These are phyloP conservation scores for Flexamia atlantica DNA, from an alignment of 2,888 invertebrate genomes.

Conservation along the genomic window DNA sequence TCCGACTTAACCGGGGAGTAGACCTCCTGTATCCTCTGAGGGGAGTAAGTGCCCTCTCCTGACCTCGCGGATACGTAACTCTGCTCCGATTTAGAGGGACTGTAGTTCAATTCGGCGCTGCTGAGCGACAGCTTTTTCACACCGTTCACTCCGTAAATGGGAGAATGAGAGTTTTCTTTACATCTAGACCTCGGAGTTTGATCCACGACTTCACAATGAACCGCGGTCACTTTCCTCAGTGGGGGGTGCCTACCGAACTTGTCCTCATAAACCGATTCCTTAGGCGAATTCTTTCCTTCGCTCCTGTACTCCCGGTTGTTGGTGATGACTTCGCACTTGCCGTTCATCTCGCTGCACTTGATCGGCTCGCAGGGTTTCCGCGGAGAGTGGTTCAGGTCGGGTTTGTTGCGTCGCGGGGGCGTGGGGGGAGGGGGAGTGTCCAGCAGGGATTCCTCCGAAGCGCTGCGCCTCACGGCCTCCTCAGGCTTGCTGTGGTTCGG, in stretches of 20 bases:
- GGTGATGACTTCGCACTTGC: constrained; percentile 45
- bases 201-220: constrained; percentile 66
- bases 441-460: constrained; percentile 74
- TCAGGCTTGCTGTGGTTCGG: constrained; percentile 68
- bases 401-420: constrained; percentile 69
- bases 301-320: constrained; percentile 55
- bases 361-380: constrained; percentile 41
- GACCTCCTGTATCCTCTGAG: constrained; percentile 55
- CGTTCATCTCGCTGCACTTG: constrained; percentile 53
- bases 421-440: constrained; percentile 68
- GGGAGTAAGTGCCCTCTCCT: constrained; percentile 41
- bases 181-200: constrained; percentile 42
- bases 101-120: constrained; percentile 61
- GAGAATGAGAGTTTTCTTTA: constrained; percentile 57
- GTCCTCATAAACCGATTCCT: constrained; percentile 64
- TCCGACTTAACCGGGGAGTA: constrained; percentile 46
- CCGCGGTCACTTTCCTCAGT: constrained; percentile 68
- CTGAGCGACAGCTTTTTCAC: constrained; percentile 59
- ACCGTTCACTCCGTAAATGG: constrained; percentile 61
- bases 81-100: constrained; percentile 50
- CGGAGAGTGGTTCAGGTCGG: constrained; percentile 48
- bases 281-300: constrained; percentile 64
- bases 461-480: constrained; percentile 72
- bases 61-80: constrained; percentile 60
- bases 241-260: constrained; percentile 68